Conservation (phyloP, 1,140 invertebrate species). For the Saccostrea echinata region DNA sequence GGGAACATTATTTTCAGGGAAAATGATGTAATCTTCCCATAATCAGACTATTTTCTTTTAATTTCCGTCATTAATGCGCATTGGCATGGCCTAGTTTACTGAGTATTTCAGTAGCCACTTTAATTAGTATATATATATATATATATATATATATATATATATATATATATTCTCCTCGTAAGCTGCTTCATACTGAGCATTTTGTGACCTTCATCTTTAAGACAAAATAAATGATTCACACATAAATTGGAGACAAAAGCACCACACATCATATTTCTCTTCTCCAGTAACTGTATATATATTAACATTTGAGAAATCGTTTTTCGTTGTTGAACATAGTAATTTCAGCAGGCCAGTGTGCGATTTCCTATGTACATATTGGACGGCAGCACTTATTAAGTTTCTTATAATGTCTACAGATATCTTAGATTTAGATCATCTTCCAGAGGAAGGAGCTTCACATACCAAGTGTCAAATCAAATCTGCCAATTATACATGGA, state of each 20-base stretch:
- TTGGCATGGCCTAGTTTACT: neutral
- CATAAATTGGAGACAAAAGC: neutral
- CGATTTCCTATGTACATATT: neutral
- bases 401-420: constrained; percentile 33
- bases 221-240: no score
- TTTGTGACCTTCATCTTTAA: no score
- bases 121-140: no score
- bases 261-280: neutral
- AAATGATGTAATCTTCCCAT: neutral
- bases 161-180: no score
- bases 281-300: neutral
- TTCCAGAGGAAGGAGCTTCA: neutral
- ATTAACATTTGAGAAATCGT: constrained; percentile 21
- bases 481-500: constrained; percentile 12
- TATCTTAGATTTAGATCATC: constrained; percentile 27
- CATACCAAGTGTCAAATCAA: constrained; percentile 36
- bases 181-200: no score
- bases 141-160: no score
- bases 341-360: neutral
- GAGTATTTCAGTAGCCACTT: no score
- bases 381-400: neutral
- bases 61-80: neutral
- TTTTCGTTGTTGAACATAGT: neutral
- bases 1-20: constrained; percentile 15
- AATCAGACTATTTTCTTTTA: neutral